A percentile compares a stretch with the other conserved stretches of the same genome.
These are phyloP conservation scores for Heliconius erato DNA, from an alignment of 2,888 invertebrate species.

Conservation along the genomic window DNA sequence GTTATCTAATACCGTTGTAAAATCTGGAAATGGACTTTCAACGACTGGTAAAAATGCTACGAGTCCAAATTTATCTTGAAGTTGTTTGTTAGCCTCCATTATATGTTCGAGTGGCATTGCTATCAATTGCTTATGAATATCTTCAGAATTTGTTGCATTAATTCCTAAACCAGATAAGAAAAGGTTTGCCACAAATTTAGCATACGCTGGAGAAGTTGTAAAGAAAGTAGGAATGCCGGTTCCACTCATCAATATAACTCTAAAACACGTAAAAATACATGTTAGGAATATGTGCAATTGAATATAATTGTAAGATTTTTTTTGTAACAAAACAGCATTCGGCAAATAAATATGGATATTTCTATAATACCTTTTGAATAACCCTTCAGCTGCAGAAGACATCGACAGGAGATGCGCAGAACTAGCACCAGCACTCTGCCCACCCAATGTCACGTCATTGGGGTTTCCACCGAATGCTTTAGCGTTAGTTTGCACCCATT, in stretches of 20 bases:
- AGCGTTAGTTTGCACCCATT: constrained; percentile 76
- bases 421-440: constrained; percentile 77
- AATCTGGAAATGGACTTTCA: constrained; percentile 66
- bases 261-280: constrained; percentile 58
- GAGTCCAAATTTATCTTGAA: constrained; percentile 67
- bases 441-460: constrained; percentile 72
- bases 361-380: constrained; percentile 67
- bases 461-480: constrained; percentile 75
- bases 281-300: background rate
- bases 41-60: constrained; percentile 72
- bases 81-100: constrained; percentile 61
- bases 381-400: constrained; percentile 67
- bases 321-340: too few species aligned
- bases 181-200: constrained; percentile 59
- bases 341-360: background rate
- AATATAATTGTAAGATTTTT: background rate
- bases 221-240: constrained; percentile 65
- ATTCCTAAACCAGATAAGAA: constrained; percentile 78
- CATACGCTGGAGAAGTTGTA: constrained; percentile 66
- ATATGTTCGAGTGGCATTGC: constrained; percentile 66
- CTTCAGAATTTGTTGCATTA: constrained; percentile 65
- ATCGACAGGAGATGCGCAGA: constrained; percentile 71
- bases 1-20: constrained; percentile 69
- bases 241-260: constrained; percentile 75
- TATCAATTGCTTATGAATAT: constrained; percentile 66